Evolutionary conservation across 2,888 invertebrate genomes (phyloP).

Genomic region (Apantesis nais): DNA sequence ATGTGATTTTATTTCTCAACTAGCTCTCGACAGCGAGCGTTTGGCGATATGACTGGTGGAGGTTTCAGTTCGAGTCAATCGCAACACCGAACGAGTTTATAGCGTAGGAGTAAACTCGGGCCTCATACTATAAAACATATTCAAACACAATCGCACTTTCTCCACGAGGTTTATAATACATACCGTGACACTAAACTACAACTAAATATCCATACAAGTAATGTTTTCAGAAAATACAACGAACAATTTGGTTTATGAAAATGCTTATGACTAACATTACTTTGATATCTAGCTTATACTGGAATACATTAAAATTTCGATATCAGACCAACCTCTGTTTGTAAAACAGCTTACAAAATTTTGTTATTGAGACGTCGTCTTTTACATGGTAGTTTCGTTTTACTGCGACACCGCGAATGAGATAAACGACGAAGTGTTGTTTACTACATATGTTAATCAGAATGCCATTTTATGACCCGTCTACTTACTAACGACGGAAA

Average conservation of each 20-base stretch:
- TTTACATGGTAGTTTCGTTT: background rate
- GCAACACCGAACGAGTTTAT: too few relatives aligned
- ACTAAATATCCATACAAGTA: slow-evolving; percentile 38
- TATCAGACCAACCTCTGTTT: slow-evolving; percentile 12
- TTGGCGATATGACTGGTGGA: too few relatives aligned
- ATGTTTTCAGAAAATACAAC: slow-evolving; percentile 22
- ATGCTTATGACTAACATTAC: slow-evolving; percentile 39
- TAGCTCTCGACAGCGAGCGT: too few relatives aligned
- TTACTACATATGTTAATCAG: background rate
- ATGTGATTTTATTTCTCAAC: too few relatives aligned
- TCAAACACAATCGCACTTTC: slow-evolving; percentile 15
- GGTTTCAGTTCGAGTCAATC: too few relatives aligned
- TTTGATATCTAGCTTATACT: slow-evolving; percentile 42
- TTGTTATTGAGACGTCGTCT: slow-evolving; percentile 1
- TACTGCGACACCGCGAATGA: slow-evolving; percentile 7
- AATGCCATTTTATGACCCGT: background rate
- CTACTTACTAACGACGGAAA: background rate
- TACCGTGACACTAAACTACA: slow-evolving; percentile 30
- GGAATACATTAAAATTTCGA: slow-evolving; percentile 29
- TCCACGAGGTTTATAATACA: slow-evolving; percentile 10
- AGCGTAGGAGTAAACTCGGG: too few relatives aligned
- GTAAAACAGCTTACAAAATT: background rate
- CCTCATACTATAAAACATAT: slow-evolving; percentile 20
- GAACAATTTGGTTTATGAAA: slow-evolving; percentile 24
- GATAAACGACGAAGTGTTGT: background rate